Evolutionary conservation across 2,888 invertebrate species (phyloP), one percentile per base, ranked within the genome.

Genomic region (Neoaliturus tenellus): DNA sequence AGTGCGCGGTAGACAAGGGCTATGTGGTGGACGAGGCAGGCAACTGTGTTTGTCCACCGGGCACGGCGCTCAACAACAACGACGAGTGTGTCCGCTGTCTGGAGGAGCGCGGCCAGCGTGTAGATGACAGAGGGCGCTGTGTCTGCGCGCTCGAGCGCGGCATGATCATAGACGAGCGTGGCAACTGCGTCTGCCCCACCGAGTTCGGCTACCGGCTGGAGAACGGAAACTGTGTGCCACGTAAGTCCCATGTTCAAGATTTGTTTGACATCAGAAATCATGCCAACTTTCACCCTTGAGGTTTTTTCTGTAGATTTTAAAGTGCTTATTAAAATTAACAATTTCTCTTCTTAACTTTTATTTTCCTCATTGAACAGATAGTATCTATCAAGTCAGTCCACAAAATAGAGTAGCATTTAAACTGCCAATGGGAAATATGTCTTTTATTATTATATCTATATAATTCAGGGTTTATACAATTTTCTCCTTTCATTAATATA

Each of bases 91-190:
- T 94, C 8, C 94, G 94, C 0, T 97, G 98, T 88, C 92, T 92
- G 17, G 91, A 92, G 33, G 94, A 94, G 85, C 93, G 94, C 86
- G 97, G 97, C 1, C 94, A 94, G 89, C 93, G 94, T 85, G 92
- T 97, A 31, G 96, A 96, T 88, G 93, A 94, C 81, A 93, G 94
- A 55, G 97, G 96, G 0, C 95, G 95, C 67, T 98, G 97, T 89
- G 94, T 96, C 0, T 98, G 97, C 89, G 96, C 96, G 81, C 90
- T 95, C 6, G 95, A 95, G 86, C 94, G 95, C 84, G 97, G 97
- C 35, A 93, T 95, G 90, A 94, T 95, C 20, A 93, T 95, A 35
- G 96, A 96, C 85, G 95, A 96, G 84, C 93, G 95, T 55, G 95
- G 94, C 39, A 93, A 93, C 88, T 98, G 98, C 89, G 93, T 95